These are phyloP conservation scores for Rattus norvegicus DNA, from an alignment of 2,113 vertebrate genomes.

Conservation along the genomic window GRCr8 NC_086020.1:190133001-190133500, in stretches of 20 bases:
- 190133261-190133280: background rate
- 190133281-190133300: fast-evolving
- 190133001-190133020: background rate
- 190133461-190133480: background rate
- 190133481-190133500: background rate
- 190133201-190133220: background rate
- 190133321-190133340: background rate
- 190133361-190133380: background rate
- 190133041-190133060: slow-evolving; percentile 23
- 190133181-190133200: background rate
- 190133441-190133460: background rate
- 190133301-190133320: background rate
- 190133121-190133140: background rate
- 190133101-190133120: background rate
- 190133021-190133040: background rate
- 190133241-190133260: background rate
- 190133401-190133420: background rate
- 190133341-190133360: background rate
- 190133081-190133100: background rate
- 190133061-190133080: background rate
- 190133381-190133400: background rate
- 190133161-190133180: background rate
- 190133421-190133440: background rate
- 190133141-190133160: background rate
- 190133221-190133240: background rate